Percentiles rank a stretch among this genome's conserved stretches.
phyloP scores from a whole-genome alignment of 2,797 vertebrate genomes.

The Chromobotia macracanthus region DNA sequence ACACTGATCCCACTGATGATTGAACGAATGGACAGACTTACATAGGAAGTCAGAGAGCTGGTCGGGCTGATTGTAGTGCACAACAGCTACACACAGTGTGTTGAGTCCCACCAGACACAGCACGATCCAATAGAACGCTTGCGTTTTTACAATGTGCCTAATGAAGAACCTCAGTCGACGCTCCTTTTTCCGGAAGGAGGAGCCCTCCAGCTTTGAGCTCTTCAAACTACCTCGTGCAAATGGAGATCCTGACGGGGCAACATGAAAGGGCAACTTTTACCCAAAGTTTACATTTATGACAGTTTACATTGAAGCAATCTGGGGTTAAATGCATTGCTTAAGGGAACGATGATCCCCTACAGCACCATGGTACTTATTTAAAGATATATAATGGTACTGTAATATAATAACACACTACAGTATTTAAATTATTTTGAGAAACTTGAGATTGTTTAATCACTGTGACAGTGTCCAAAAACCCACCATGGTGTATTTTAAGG shows the following conservation, averaged over 20 bases:
- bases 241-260: constrained; percentile 80
- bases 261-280: too few species aligned
- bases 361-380: background rate
- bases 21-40: constrained; percentile 73
- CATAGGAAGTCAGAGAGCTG: constrained; percentile 93
- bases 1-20: too few species aligned
- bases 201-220: constrained; percentile 92
- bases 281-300: too few species aligned
- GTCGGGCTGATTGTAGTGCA: constrained; percentile 89
- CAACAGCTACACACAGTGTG: constrained; percentile 91
- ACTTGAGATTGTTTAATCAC: background rate
- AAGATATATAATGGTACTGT: too few species aligned
- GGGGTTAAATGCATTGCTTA: background rate
- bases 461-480: background rate
- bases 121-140: constrained; percentile 95
- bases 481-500: background rate
- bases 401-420: background rate
- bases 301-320: background rate
- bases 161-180: constrained; percentile 88
- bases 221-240: constrained; percentile 91
- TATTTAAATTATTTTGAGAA: background rate
- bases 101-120: constrained; percentile 94
- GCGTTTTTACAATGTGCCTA: constrained; percentile 93
- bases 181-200: constrained; percentile 88
- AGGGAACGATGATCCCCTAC: background rate